phyloP scores from a whole-genome alignment of 1,140 invertebrate species.

The Littorina saxatilis region DNA sequence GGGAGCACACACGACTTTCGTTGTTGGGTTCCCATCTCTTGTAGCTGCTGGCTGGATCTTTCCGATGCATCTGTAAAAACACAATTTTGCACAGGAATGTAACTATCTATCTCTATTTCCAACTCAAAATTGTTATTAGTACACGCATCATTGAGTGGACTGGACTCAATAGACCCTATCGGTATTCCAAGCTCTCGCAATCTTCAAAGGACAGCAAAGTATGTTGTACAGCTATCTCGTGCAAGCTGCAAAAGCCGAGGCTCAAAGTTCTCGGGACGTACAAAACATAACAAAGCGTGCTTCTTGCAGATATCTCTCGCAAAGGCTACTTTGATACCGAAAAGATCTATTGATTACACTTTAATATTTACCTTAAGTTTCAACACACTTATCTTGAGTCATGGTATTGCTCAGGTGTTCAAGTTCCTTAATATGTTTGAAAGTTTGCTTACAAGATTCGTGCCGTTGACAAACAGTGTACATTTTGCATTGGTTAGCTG shows the following conservation, averaged over 20 bases:
- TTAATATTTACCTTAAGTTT: too few species aligned
- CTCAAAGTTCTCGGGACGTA: too few species aligned
- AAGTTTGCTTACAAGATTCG: not conserved
- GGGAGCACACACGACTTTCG: not conserved
- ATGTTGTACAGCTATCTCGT: too few species aligned
- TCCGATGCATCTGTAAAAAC: not conserved
- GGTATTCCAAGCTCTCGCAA: too few species aligned
- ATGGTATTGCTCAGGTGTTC: too few species aligned
- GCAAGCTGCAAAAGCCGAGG: too few species aligned
- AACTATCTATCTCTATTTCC: not conserved
- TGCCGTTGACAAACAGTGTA: not conserved
- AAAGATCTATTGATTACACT: too few species aligned
- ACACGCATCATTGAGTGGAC: not conserved
- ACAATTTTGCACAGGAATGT: not conserved
- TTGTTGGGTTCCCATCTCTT: not conserved
- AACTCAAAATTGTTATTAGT: not conserved
- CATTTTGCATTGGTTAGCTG: not conserved
- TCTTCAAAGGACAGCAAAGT: too few species aligned
- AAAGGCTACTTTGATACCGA: too few species aligned
- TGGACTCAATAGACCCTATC: not conserved
- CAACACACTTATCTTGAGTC: too few species aligned
- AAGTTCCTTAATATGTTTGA: not conserved
- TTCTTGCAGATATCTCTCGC: not conserved
- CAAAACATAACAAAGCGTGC: not conserved
- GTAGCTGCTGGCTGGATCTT: not conserved